Conservation (phyloP, 2,797 vertebrate genomes). For the Argya squamiceps region DNA sequence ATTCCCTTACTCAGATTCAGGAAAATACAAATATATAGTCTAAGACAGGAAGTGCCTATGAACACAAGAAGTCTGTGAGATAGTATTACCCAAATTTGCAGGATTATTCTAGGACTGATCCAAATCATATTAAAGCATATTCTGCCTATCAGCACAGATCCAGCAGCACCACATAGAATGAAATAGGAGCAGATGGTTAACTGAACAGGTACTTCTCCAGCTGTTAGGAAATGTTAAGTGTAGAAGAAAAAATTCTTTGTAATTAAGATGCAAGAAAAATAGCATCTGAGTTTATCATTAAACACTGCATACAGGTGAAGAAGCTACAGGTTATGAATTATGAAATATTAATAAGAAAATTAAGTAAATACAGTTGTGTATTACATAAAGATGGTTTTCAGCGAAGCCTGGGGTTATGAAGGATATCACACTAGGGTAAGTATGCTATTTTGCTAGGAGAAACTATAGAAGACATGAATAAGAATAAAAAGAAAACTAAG, state of each 20-base stretch:
- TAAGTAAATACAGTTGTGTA: neutral
- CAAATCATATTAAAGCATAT: neutral
- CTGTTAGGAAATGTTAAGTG: neutral
- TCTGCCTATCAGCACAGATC: neutral
- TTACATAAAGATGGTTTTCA: neutral
- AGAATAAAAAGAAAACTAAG: neutral
- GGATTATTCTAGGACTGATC: neutral
- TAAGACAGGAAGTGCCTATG: neutral
- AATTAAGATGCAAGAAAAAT: constrained; percentile 5
- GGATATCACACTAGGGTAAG: neutral
- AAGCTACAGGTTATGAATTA: neutral
- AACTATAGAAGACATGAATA: neutral
- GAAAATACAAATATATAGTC: neutral
- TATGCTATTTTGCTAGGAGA: neutral
- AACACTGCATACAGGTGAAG: neutral
- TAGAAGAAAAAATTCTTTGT: neutral
- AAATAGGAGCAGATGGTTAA: constrained; percentile 33
- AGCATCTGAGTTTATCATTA: neutral
- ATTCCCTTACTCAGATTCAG: neutral
- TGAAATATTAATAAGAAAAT: neutral
- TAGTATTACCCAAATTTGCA: neutral
- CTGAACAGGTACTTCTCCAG: neutral
- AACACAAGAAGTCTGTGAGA: neutral
- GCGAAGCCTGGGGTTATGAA: neutral
- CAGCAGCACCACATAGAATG: neutral